phyloP scores from a whole-genome alignment of 1,140 invertebrate species.

The Homarus americanus region DNA sequence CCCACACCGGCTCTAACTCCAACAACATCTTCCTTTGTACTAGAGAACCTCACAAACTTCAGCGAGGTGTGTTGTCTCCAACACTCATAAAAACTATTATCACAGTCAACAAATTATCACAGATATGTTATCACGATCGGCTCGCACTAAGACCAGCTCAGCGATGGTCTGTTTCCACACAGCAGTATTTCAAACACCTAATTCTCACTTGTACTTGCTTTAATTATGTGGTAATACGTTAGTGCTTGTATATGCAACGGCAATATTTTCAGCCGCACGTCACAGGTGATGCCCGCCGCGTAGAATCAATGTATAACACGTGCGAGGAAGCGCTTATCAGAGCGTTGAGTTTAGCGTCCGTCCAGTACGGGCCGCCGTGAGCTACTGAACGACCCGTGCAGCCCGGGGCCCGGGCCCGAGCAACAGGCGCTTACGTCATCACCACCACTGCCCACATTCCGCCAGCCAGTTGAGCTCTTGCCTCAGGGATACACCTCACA shows the following conservation, averaged over 20 bases:
- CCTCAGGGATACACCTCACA: not conserved
- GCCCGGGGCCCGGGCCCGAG: not conserved
- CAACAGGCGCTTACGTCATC: constrained; percentile 50
- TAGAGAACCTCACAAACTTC: not conserved
- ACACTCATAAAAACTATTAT: not conserved
- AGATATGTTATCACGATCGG: not conserved
- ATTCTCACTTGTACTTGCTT: not conserved
- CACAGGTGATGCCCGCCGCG: too few relatives aligned
- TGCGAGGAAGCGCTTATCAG: too few relatives aligned
- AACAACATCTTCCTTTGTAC: constrained; percentile 54
- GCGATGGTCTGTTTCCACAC: too few relatives aligned
- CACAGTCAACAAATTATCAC: not conserved
- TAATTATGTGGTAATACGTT: too few relatives aligned
- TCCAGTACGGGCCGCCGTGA: constrained; percentile 12
- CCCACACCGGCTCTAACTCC: constrained; percentile 41
- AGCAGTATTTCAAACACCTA: too few relatives aligned
- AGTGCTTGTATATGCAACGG: too few relatives aligned
- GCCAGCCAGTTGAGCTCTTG: constrained; percentile 16
- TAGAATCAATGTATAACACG: too few relatives aligned
- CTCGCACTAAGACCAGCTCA: not conserved
- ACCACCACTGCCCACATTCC: constrained; percentile 52
- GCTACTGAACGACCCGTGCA: constrained; percentile 33
- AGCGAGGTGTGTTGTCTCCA: not conserved
- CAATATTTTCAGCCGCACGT: too few relatives aligned
- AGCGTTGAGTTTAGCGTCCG: constrained; percentile 2